phyloP scores from a whole-genome alignment of 2,113 vertebrate genomes.

The Corydoras maculifer region DNA sequence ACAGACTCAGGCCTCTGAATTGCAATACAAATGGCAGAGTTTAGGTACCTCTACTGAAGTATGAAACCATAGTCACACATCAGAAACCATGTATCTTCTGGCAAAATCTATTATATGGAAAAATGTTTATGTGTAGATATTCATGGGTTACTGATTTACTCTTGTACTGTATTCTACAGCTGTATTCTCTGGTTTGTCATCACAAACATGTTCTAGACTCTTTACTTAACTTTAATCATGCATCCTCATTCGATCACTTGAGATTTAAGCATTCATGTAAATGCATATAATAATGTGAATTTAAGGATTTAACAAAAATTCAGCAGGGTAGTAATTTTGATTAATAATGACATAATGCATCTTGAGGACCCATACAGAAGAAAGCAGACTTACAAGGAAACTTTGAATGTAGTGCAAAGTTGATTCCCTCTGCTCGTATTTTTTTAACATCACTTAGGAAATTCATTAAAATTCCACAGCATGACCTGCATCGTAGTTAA shows the following conservation, averaged over 20 bases:
- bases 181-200: not conserved
- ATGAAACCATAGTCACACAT: no score
- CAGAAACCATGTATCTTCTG: no score
- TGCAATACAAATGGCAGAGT: not conserved
- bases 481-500: constrained; percentile 57
- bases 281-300: not conserved
- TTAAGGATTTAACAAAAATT: constrained; percentile 14
- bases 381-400: constrained; percentile 27
- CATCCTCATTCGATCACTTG: constrained; percentile 14
- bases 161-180: no score
- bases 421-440: constrained; percentile 35
- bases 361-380: constrained; percentile 29
- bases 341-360: constrained; percentile 23
- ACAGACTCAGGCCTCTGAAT: not conserved
- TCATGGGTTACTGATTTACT: no score
- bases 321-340: constrained; percentile 18
- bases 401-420: constrained; percentile 24
- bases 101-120: no score
- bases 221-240: constrained; percentile 26
- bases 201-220: constrained; percentile 9
- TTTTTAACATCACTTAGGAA: constrained; percentile 42
- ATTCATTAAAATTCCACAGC: constrained; percentile 67
- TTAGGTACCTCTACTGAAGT: no score
- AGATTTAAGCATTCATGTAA: not conserved
- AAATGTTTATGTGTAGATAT: no score